Base-by-base conservation (phyloP, 2,888 invertebrate genomes). In the Latrodectus elegans region DNA sequence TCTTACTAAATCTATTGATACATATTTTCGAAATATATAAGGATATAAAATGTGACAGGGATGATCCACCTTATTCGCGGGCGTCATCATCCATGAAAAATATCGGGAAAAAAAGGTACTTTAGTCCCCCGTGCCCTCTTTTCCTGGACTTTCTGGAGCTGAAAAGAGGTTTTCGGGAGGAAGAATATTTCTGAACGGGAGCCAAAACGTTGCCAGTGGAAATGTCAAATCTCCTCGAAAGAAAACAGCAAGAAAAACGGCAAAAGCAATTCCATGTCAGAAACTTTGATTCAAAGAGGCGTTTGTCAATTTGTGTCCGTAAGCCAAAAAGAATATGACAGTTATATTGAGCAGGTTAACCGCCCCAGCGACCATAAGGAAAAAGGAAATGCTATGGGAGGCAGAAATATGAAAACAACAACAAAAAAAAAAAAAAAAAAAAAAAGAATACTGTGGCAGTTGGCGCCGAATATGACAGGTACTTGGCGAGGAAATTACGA, bases 241-340 rank as follows among this genome's bases (percentile, higher is more conserved):
- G 22, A 60, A 75, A 75, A 60, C 38, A 75, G 38, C 64, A 64
- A 75, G 75, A 75, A 75, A 73, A 67, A 73, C 14, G 73, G 65
- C 73, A 73, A 81, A 81, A 81, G 81, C 83, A 76, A 83, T 83
- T 83, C 70, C 74, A 67, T 83, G 83, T 83, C 83, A 83, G 51
- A 83, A 83, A 83, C 83, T 75, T 76, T 71, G 83, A 75, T 83
- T 76, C 83, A 71, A 71, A 83, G 83, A 22, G 76, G 67, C 83
- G 75, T 76, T 83, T 83, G 76, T 83, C 83, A 83, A 76, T 83
- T 83, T 76, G 75, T 83, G 83, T 70, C 83, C 83, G 75, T 76
- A 76, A 83, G 83, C 83, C 83, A 83, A 76, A 83, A 83, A 76
- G 83, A 83, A 83, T 75, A 83, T 83, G 83, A 83, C 83, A 83